Percentiles rank a stretch among this genome's conserved stretches.
phyloP scores from a whole-genome alignment of 2,113 vertebrate genomes.

The Podilymbus podiceps region DNA sequence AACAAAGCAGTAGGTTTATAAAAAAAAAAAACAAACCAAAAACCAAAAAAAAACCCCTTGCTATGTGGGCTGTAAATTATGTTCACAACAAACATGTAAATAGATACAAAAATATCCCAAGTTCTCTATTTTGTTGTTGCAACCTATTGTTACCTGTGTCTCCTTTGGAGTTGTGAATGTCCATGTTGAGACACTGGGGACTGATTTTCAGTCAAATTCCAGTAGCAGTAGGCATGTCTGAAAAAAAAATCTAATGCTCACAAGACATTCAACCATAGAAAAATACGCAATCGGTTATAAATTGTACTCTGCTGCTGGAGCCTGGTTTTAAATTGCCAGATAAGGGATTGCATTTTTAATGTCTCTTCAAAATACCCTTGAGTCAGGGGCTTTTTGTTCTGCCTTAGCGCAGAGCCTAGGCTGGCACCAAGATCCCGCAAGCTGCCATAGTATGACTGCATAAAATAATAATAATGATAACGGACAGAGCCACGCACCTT shows the following conservation, averaged over 20 bases:
- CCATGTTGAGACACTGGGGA: neutral
- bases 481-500: neutral
- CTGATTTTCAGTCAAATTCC: neutral
- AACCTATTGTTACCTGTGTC: neutral
- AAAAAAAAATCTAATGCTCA: neutral
- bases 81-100: neutral
- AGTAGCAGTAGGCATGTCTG: neutral
- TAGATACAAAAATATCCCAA: neutral
- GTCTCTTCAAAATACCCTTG: neutral
- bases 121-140: neutral
- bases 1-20: neutral
- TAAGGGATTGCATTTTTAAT: neutral
- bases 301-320: neutral
- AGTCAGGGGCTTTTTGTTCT: neutral
- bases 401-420: neutral
- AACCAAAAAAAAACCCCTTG: neutral
- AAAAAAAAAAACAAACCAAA: neutral
- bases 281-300: neutral
- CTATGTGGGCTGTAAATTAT: neutral
- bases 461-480: neutral
- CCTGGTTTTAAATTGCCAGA: neutral
- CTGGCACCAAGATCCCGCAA: neutral
- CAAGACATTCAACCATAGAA: neutral
- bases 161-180: neutral
- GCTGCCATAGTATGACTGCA: neutral